These are phyloP conservation scores for Schizopygopsis pylzovi DNA, from an alignment of 2,797 vertebrate species.

Conservation along the genomic window DNA sequence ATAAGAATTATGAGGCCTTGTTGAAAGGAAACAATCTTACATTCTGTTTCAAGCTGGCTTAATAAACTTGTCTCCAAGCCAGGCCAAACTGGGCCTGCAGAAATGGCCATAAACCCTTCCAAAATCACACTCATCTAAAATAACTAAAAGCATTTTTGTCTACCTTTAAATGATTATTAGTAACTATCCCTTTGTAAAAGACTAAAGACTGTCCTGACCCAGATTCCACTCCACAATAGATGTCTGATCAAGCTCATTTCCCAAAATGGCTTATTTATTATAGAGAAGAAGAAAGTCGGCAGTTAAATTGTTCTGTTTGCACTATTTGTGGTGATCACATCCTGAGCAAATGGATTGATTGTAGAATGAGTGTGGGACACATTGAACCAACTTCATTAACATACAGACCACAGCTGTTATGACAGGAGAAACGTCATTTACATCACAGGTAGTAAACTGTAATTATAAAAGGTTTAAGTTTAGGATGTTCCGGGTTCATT, in stretches of 20 bases:
- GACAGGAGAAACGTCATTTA: background rate
- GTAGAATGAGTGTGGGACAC: background rate
- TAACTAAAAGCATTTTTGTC: background rate
- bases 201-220: background rate
- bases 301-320: background rate
- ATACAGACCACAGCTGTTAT: background rate
- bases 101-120: background rate
- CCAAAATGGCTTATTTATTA: conserved; percentile 3
- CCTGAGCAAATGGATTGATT: background rate
- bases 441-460: background rate
- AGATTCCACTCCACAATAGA: background rate
- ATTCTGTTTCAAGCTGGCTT: background rate
- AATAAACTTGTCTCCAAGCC: background rate
- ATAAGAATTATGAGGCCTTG: background rate
- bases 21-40: background rate
- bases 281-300: background rate
- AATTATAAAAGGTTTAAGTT: background rate
- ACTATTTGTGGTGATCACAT: background rate
- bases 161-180: background rate
- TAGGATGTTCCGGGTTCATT: background rate
- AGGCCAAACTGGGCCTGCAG: background rate
- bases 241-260: background rate
- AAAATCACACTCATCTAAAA: background rate
- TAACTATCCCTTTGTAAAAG: background rate
- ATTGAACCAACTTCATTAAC: background rate